Evolutionary conservation across 2,797 vertebrate genomes (phyloP).

Genomic region (Bovichtus variegatus): DNA sequence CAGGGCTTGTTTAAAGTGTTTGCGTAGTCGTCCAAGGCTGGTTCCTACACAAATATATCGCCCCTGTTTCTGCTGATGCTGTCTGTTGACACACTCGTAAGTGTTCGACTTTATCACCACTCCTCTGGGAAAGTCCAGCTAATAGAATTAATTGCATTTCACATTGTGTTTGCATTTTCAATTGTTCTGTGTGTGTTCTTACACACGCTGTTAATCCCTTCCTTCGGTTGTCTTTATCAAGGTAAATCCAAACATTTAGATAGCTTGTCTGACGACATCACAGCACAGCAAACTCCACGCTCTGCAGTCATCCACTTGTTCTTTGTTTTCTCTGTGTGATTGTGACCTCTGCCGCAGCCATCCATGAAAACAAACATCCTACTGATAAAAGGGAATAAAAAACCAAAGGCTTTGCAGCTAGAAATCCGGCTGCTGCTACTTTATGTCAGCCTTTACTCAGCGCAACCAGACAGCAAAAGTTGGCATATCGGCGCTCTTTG

Average conservation of each 20-base stretch:
- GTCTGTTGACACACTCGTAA: conserved; percentile 67
- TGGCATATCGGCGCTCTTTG: conserved; percentile 39
- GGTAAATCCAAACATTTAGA: conserved; percentile 61
- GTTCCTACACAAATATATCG: conserved; percentile 51
- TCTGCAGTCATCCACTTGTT: conserved; percentile 38
- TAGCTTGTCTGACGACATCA: conserved; percentile 28
- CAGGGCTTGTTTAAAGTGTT: conserved; percentile 31
- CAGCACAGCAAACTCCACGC: conserved; percentile 27
- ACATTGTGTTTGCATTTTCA: conserved; percentile 72
- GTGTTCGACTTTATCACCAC: conserved; percentile 68
- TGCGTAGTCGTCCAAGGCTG: conserved; percentile 46
- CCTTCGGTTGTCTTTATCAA: conserved; percentile 61
- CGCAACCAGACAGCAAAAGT: conserved; percentile 27
- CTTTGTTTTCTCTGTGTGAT: conserved; percentile 48
- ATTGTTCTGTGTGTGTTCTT: conserved; percentile 58
- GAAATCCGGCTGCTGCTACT: conserved; percentile 37
- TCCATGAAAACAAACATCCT: conserved; percentile 52
- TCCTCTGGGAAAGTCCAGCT: conserved; percentile 70
- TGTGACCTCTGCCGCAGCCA: conserved; percentile 59
- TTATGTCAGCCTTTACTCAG: conserved; percentile 30
- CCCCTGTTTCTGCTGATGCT: conserved; percentile 59
- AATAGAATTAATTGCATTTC: conserved; percentile 77
- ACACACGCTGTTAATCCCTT: conserved; percentile 52
- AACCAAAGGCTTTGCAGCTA: conserved; percentile 44
- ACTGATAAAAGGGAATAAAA: conserved; percentile 59